Evolutionary conservation across 1,140 invertebrate genomes (phyloP).

Genomic region (Calycopis cecrops): DNA sequence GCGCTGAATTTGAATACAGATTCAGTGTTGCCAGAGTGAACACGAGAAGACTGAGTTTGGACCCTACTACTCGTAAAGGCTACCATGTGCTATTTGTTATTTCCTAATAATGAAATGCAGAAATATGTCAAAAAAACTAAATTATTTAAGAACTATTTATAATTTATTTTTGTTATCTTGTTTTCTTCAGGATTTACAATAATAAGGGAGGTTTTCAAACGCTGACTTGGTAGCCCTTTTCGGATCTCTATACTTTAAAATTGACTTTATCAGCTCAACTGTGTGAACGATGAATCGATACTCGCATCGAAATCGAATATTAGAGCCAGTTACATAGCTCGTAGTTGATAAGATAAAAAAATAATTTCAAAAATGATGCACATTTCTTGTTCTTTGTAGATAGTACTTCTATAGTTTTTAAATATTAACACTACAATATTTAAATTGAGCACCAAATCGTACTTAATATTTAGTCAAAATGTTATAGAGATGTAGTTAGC

Average conservation of each 20-base stretch:
- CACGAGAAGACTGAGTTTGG: constrained; percentile 16
- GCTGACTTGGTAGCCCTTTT: too few relatives aligned
- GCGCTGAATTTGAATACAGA: constrained; percentile 3
- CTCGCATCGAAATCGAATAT: constrained; percentile 10
- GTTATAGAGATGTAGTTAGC: constrained; percentile 68
- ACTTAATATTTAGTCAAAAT: constrained; percentile 73
- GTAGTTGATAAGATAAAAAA: constrained; percentile 23
- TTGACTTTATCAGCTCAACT: neutral
- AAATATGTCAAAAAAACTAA: too few relatives aligned
- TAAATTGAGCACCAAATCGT: constrained; percentile 74
- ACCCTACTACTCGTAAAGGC: constrained; percentile 5
- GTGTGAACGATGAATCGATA: neutral
- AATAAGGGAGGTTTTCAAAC: too few relatives aligned
- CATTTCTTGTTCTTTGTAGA: constrained; percentile 62
- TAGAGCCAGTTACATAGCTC: constrained; percentile 17
- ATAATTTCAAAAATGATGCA: constrained; percentile 43
- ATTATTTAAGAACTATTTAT: too few relatives aligned
- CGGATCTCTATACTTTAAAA: neutral
- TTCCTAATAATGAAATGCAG: neutral
- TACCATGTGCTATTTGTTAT: constrained; percentile 8
- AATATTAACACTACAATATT: constrained; percentile 66
- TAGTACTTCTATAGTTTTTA: constrained; percentile 68
- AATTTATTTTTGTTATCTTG: too few relatives aligned
- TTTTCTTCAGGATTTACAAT: too few relatives aligned
- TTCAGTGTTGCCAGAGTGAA: constrained; percentile 9